Evolutionary conservation across 2,797 vertebrate species (phyloP).

Genomic region (Chrosomus eos): DNA sequence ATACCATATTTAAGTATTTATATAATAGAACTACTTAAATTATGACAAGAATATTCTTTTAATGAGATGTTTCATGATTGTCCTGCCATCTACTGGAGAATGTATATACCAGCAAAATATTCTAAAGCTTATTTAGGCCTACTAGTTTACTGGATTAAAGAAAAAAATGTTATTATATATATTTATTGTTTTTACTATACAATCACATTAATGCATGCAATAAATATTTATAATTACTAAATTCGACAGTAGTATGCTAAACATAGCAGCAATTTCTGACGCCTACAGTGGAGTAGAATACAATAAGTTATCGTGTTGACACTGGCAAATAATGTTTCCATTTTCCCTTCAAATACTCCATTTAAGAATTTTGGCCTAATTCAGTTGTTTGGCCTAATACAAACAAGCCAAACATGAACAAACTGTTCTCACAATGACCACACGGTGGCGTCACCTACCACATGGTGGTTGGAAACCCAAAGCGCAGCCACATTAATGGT

Average conservation of each 20-base stretch:
- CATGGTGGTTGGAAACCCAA: neutral
- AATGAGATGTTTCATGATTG: neutral
- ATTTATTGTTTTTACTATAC: neutral
- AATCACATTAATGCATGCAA: neutral
- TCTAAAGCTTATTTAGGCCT: neutral
- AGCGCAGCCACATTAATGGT: neutral
- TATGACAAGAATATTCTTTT: neutral
- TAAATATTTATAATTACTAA: neutral
- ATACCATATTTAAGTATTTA: neutral
- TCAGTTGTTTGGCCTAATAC: neutral
- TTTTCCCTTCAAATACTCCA: neutral
- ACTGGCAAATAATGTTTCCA: neutral
- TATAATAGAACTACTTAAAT: neutral
- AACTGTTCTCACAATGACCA: neutral
- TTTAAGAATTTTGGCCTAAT: neutral
- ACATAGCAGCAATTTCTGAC: neutral
- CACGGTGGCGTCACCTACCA: constrained; percentile 27
- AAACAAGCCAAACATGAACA: neutral
- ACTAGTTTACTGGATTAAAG: neutral
- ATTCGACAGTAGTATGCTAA: neutral
- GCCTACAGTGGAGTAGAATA: too few relatives aligned
- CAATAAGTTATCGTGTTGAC: too few relatives aligned
- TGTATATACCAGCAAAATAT: neutral
- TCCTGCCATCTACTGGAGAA: constrained; percentile 55
- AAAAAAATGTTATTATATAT: neutral